A percentile compares a stretch with the other conserved stretches of the same genome.
Conservation (phyloP, 2,888 invertebrate species). For the Rambutsinella grinnellia region DNA sequence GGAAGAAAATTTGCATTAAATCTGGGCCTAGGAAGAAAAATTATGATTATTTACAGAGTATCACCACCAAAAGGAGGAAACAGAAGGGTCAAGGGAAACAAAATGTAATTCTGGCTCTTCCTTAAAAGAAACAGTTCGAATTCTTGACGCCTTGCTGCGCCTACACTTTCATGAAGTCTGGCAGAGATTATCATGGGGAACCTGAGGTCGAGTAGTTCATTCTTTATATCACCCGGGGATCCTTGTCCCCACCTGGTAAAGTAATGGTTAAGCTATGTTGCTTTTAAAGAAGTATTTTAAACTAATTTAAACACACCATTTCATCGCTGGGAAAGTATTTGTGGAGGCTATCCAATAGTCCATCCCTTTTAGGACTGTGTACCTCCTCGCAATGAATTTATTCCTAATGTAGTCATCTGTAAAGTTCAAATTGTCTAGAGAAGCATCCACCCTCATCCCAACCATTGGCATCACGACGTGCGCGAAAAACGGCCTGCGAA, state of each 20-base stretch:
- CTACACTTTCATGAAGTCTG: background rate
- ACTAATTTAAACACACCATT: conserved; percentile 8
- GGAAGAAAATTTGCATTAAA: background rate
- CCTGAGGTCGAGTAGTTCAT: conserved; percentile 6
- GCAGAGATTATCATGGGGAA: background rate
- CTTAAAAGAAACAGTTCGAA: conserved; percentile 16
- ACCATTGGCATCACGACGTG: conserved; percentile 7
- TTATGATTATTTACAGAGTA: background rate
- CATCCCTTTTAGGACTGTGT: background rate
- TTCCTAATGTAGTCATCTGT: conserved; percentile 34
- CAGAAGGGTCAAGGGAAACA: conserved; percentile 23
- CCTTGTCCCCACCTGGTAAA: conserved; percentile 23
- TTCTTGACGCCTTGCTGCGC: background rate
- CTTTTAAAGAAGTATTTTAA: background rate
- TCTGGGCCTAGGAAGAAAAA: background rate
- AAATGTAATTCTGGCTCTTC: conserved; percentile 9
- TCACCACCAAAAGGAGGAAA: conserved; percentile 23
- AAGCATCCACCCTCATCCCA: background rate
- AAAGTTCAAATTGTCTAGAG: conserved; percentile 1
- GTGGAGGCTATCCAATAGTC: conserved; percentile 10
- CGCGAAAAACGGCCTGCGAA: background rate
- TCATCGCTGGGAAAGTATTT: background rate
- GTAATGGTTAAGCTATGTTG: background rate
- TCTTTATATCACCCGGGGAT: background rate
- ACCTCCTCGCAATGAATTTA: background rate